These are phyloP conservation scores for Rhynchophorus ferrugineus DNA, from an alignment of 1,140 invertebrate species.

Conservation along the genomic window DNA sequence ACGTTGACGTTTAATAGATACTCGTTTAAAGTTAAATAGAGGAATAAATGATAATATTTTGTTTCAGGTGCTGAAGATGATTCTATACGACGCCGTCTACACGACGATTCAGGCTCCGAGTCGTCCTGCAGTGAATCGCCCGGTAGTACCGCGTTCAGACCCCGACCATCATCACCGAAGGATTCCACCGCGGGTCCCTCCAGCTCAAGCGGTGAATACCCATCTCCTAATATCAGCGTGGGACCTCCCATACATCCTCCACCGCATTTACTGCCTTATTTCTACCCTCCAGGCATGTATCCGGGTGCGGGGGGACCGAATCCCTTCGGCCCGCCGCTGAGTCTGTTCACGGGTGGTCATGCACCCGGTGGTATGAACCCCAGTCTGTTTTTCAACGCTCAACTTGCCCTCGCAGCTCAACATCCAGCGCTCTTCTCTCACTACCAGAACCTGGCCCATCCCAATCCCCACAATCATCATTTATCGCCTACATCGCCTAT, in stretches of 20 bases:
- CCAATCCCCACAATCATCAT: conserved; percentile 45
- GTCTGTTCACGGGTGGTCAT: conserved; percentile 49
- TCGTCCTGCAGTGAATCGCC: conserved; percentile 56
- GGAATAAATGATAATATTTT: too few species aligned
- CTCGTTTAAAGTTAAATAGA: too few species aligned
- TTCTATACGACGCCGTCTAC: conserved; percentile 47
- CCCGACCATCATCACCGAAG: conserved; percentile 47
- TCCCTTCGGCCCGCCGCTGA: conserved; percentile 61
- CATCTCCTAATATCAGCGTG: conserved; percentile 77
- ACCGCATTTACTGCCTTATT: conserved; percentile 72
- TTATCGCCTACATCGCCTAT: conserved; percentile 43
- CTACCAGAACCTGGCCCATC: conserved; percentile 51
- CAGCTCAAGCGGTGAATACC: conserved; percentile 53
- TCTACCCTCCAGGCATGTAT: conserved; percentile 81
- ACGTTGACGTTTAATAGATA: too few species aligned
- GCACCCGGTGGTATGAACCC: conserved; percentile 55
- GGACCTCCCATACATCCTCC: conserved; percentile 82
- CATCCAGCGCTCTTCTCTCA: conserved; percentile 67
- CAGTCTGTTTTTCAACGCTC: conserved; percentile 74
- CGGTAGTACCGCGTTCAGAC: conserved; percentile 51
- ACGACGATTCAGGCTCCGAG: conserved; percentile 57
- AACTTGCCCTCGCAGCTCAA: conserved; percentile 71
- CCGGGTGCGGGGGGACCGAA: conserved; percentile 51
- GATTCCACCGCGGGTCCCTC: conserved; percentile 45
- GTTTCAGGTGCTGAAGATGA: conserved; percentile 36